Evolutionary conservation across 2,113 vertebrate species (phyloP).

Genomic region (Apistogramma diplotaenia): DNA sequence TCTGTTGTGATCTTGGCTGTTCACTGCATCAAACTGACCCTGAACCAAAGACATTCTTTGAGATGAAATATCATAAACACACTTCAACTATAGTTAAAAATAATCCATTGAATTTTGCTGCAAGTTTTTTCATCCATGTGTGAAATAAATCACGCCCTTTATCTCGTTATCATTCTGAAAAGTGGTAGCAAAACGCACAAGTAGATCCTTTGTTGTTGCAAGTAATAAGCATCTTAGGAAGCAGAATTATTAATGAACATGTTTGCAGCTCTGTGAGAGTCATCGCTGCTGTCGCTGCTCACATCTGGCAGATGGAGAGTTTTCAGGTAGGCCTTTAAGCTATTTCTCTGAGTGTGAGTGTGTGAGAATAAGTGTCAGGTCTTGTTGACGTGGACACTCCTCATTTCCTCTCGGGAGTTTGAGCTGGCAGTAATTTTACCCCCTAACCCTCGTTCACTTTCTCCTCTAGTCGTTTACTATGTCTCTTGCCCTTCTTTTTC

Average conservation of each 20-base stretch:
- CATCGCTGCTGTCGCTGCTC: neutral
- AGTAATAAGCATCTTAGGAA: neutral
- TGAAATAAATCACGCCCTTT: neutral
- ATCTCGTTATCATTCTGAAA: neutral
- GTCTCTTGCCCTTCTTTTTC: neutral
- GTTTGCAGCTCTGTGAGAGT: neutral
- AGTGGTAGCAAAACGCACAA: neutral
- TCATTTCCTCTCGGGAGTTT: conserved; percentile 42
- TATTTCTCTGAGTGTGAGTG: neutral
- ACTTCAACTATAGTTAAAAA: neutral
- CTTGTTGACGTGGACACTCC: conserved; percentile 25
- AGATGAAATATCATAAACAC: neutral
- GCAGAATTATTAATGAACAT: neutral
- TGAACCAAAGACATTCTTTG: neutral
- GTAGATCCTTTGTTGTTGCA: neutral
- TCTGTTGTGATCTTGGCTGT: neutral
- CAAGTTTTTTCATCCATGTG: neutral
- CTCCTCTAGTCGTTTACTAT: neutral
- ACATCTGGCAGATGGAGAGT: conserved; percentile 8
- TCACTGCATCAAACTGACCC: neutral
- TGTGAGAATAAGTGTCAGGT: conserved; percentile 25
- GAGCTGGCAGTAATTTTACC: conserved; percentile 7
- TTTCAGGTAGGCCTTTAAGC: neutral
- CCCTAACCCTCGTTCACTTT: neutral
- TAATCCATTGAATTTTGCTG: neutral